These are phyloP conservation scores for Aythya fuligula DNA, from an alignment of 2,797 vertebrate genomes.

Conservation along the genomic window DNA sequence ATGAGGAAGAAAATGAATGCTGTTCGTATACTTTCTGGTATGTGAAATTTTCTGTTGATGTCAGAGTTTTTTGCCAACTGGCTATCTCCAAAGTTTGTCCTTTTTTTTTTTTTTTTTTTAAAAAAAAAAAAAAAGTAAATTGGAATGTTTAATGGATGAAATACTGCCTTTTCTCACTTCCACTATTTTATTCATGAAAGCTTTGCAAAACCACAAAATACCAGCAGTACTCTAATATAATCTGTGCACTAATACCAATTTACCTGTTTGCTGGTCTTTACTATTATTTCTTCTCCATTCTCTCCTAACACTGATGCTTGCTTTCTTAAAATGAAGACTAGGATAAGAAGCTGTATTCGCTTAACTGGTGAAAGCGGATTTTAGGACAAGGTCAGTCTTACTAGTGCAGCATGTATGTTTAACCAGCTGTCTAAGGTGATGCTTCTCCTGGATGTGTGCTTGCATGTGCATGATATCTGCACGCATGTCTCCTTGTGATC, in stretches of 20 bases:
- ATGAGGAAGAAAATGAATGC: background rate
- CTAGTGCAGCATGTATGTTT: constrained; percentile 66
- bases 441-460: constrained; percentile 68
- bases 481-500: constrained; percentile 31
- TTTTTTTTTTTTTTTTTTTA: too few species aligned
- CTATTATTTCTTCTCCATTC: constrained; percentile 73
- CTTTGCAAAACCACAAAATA: constrained; percentile 50
- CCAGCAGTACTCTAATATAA: constrained; percentile 34
- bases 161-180: background rate
- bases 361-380: constrained; percentile 80
- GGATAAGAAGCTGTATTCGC: constrained; percentile 76
- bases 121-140: background rate
- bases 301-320: constrained; percentile 78
- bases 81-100: background rate
- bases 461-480: constrained; percentile 70
- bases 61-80: background rate
- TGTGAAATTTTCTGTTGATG: background rate
- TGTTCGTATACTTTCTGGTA: background rate
- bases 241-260: constrained; percentile 57
- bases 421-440: constrained; percentile 73
- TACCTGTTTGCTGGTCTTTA: constrained; percentile 69
- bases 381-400: constrained; percentile 77
- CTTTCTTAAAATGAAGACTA: constrained; percentile 84
- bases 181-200: constrained; percentile 17
- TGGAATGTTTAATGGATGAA: background rate